Evolutionary conservation across 1,140 invertebrate species (phyloP).

Genomic region (Trichoplusia ni): DNA sequence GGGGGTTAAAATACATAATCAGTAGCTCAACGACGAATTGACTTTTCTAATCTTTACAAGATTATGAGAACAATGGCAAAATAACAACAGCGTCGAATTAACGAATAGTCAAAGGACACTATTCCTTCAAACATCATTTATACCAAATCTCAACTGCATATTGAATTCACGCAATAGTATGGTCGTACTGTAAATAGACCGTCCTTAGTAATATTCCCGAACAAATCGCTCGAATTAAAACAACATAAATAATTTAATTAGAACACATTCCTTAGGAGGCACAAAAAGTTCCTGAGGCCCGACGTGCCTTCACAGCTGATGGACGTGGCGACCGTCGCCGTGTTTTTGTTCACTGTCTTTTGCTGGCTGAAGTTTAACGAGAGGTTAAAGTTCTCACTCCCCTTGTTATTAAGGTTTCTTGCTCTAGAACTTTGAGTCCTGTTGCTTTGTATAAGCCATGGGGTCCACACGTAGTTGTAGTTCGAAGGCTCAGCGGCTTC

Average conservation of each 20-base stretch:
- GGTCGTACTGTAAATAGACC: too few species aligned
- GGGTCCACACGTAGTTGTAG: conserved; percentile 62
- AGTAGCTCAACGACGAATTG: too few species aligned
- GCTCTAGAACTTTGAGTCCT: not conserved
- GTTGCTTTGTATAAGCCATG: conserved; percentile 55
- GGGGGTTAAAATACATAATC: too few species aligned
- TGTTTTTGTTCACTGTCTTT: conserved; percentile 30
- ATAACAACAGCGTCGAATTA: too few species aligned
- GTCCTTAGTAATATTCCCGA: not conserved
- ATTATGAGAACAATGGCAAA: too few species aligned
- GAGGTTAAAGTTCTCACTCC: conserved; percentile 22
- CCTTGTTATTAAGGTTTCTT: conserved; percentile 6
- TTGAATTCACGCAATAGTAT: too few species aligned
- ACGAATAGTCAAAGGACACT: too few species aligned
- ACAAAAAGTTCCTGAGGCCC: conserved; percentile 61
- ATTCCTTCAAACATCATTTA: too few species aligned
- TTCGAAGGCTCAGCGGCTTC: conserved; percentile 56
- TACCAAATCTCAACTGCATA: too few species aligned
- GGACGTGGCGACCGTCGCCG: conserved; percentile 34
- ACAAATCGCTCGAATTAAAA: not conserved
- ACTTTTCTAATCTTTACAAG: too few species aligned
- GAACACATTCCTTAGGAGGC: conserved; percentile 58
- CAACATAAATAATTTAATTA: conserved; percentile 25
- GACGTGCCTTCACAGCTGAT: conserved; percentile 52
- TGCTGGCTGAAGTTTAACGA: conserved; percentile 28